Evolutionary conservation across 2,888 invertebrate genomes (phyloP).

Genomic region (Seira musarum): DNA sequence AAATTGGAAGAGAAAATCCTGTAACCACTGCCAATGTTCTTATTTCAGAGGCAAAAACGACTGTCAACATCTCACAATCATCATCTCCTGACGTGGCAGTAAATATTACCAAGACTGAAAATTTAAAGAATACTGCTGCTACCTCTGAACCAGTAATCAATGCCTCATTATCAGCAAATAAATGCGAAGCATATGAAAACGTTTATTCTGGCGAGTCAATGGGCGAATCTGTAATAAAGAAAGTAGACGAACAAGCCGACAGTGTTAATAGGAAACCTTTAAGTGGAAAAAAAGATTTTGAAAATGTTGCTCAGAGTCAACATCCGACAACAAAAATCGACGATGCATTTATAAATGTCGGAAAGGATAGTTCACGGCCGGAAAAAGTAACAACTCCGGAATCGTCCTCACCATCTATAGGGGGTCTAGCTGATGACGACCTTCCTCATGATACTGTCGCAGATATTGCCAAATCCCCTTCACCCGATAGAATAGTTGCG

Average conservation of each 20-base stretch:
- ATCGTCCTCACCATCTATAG: background rate
- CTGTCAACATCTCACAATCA: background rate
- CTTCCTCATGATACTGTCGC: background rate
- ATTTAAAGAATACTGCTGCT: background rate
- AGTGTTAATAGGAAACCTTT: background rate
- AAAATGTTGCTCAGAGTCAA: too few species aligned
- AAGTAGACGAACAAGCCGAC: background rate
- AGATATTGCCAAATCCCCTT: conserved; percentile 4
- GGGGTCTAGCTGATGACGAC: background rate
- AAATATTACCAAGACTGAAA: background rate
- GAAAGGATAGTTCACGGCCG: background rate
- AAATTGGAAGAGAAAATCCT: background rate
- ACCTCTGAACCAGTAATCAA: background rate
- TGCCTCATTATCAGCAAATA: background rate
- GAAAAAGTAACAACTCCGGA: background rate
- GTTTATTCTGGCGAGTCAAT: background rate
- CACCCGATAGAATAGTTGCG: conserved; percentile 18
- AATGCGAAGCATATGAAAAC: too few species aligned
- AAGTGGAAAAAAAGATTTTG: background rate
- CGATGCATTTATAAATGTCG: too few species aligned
- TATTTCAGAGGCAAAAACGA: background rate
- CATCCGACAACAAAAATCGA: too few species aligned
- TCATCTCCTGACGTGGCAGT: too few species aligned
- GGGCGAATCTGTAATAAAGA: background rate
- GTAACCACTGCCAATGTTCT: background rate